These are phyloP conservation scores for Sinocyclocheilus anshuiensis DNA, from an alignment of 2,113 vertebrate species.

Conservation along the genomic window DNA sequence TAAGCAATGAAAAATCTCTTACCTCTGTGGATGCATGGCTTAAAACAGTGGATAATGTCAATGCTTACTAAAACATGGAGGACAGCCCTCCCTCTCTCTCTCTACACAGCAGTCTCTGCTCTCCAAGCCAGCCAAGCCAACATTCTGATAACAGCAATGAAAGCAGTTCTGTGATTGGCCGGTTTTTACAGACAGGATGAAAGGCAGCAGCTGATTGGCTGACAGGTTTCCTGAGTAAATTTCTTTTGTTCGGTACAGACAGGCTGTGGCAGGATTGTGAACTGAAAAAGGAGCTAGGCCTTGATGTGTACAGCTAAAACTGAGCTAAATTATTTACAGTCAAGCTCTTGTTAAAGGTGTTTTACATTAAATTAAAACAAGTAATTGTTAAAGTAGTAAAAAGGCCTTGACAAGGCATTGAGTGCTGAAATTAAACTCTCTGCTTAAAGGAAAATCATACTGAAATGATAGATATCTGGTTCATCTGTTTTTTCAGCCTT, in stretches of 20 bases:
- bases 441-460: not conserved
- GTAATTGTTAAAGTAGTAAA: not conserved
- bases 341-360: not conserved
- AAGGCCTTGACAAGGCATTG: constrained; percentile 31
- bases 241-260: constrained; percentile 91
- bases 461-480: not conserved
- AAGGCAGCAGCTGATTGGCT: constrained; percentile 91
- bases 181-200: constrained; percentile 78
- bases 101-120: constrained; percentile 93
- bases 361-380: not conserved
- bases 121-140: constrained; percentile 89
- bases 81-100: constrained; percentile 88
- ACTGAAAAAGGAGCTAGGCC: constrained; percentile 82
- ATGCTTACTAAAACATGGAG: constrained; percentile 99
- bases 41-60: constrained; percentile 97
- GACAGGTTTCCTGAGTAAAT: constrained; percentile 94
- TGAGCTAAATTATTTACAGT: constrained; percentile 18
- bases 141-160: constrained; percentile 88
- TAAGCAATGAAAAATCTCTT: constrained; percentile 87
- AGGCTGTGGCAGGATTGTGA: constrained; percentile 86
- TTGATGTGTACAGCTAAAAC: constrained; percentile 59
- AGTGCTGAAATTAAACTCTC: not conserved
- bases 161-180: constrained; percentile 88
- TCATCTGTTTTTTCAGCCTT: not conserved
- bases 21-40: constrained; percentile 99